Base-by-base conservation (phyloP, 37 sponge, comb jelly and placozoan species). In the Lycopodina hypogea region DNA sequence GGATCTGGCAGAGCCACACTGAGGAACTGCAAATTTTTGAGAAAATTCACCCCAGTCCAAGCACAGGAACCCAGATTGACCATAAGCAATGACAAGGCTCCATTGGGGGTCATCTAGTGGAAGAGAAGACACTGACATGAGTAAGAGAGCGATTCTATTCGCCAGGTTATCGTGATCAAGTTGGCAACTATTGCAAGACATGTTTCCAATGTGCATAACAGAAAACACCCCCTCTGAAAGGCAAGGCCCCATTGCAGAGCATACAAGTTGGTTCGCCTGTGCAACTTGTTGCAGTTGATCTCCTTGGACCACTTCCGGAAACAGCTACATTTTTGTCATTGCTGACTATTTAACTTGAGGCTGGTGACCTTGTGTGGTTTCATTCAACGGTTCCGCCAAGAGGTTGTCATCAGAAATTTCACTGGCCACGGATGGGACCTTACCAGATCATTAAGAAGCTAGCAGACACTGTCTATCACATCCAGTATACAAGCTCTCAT, bases 111-210 rank as follows among this genome's bases (percentile, higher is more conserved):
- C 78, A 78, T 40, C 68, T 78, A 6, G 80, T 69, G 2, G 62
- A 21, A 26, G 61, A 69, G 12, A 69, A 71, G 42, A 75, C 76
- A 33, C 69, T 83, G 30, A 3, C 18, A 6, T 56, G 76, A 68
- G 38, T 75, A 11, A 15, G 42, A 29, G 76, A 83, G 42, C 37
- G 69, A 30, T 83, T 68, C 42, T 83, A 83, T 75, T 83, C 76
- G 83, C 83, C 83, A 18, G 76, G 76, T 22, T 29, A 56, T 55
- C 41, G 30, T 3, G 38, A 51, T 22, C 24, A 58, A 74, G 0
- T n/a, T n/a, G n/a, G n/a, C n/a, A n/a, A n/a, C n/a, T 74, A 66
- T 65, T 72, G 75, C 41, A 24, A 32, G 76, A 68, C 65, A 0
- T 82, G 74, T 62, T 36, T 68, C 0, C 11, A 22, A 28, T 83